phyloP scores from a whole-genome alignment of 2,797 vertebrate species.

The Acestrorhynchus altus region DNA sequence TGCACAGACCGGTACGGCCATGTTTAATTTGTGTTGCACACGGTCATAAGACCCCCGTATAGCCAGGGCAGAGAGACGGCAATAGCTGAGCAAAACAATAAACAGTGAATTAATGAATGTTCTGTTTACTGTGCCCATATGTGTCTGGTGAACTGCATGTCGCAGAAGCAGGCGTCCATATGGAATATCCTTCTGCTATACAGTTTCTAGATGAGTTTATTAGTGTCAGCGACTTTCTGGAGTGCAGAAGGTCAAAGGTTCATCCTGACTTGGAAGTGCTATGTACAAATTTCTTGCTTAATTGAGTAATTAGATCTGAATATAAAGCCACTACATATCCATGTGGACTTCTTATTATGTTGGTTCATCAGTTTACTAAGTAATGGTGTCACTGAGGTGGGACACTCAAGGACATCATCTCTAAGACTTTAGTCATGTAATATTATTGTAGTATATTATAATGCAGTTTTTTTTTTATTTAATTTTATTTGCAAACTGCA shows the following conservation, averaged over 20 bases:
- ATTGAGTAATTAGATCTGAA: not conserved
- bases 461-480: too few relatives aligned
- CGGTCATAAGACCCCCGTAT: slow-evolving; percentile 8
- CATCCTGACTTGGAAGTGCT: not conserved
- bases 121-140: slow-evolving; percentile 39
- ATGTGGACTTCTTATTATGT: not conserved
- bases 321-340: not conserved
- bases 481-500: too few relatives aligned
- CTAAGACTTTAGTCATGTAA: too few relatives aligned
- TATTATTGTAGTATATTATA: too few relatives aligned
- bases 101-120: not conserved
- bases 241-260: not conserved
- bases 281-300: not conserved
- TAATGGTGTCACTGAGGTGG: too few relatives aligned
- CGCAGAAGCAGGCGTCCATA: slow-evolving; percentile 50
- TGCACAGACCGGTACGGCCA: slow-evolving; percentile 12
- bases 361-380: too few relatives aligned
- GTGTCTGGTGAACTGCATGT: slow-evolving; percentile 45
- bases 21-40: slow-evolving; percentile 2
- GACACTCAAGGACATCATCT: too few relatives aligned
- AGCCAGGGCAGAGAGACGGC: not conserved
- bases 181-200: slow-evolving; percentile 50
- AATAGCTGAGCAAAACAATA: slow-evolving; percentile 13
- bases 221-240: slow-evolving; percentile 41
- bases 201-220: slow-evolving; percentile 12